Base-by-base conservation (phyloP, 2,888 invertebrate species). In the Bugula neritina region DNA sequence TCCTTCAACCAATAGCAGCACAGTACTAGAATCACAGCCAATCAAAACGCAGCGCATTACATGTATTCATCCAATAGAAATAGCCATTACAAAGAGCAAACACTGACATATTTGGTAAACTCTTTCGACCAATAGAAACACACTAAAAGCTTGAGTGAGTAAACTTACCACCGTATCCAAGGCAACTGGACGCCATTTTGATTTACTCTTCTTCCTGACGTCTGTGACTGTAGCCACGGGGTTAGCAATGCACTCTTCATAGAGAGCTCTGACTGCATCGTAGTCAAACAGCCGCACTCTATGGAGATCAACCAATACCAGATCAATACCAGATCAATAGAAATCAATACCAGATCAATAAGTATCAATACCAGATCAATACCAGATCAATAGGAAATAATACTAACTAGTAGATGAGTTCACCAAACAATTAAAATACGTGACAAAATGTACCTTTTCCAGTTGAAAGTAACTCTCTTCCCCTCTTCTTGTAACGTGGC, bases 121-220 rank as follows among this genome's bases (percentile, higher is more conserved):
- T n/a, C n/a, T n/a, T n/a, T n/a, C n/a, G n/a, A n/a, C n/a, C n/a
- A n/a, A n/a, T n/a, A n/a, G n/a, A n/a, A n/a, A n/a, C n/a, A n/a
- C n/a, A n/a, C n/a, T n/a, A n/a, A n/a, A n/a, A n/a, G n/a, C n/a
- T n/a, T n/a, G n/a, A 25, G 13, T 23, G 55, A 23, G 13, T 5
- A 31, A 43, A 78, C 90, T 87, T 86, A 92, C 92, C 76, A 97
- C 91, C 35, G 99, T 99, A 81, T 99, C 99, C 77, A 99, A 85
- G 1, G 99, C 94, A 72, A 91, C 83, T 0, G 99, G 99, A 75
- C 99, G 88, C 95, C 95, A 99, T 85, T 97, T 97, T 74, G 89
- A 91, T 85, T 97, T 99, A 0, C 92, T 92, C 84, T 93, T 94
- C 69, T 90, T 91, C 71, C 88, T 89, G 0, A 86, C 82, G 73